A percentile compares a stretch with the other conserved stretches of the same genome.
phyloP scores from a whole-genome alignment of 2,797 vertebrate species.

The Pampus argenteus region DNA sequence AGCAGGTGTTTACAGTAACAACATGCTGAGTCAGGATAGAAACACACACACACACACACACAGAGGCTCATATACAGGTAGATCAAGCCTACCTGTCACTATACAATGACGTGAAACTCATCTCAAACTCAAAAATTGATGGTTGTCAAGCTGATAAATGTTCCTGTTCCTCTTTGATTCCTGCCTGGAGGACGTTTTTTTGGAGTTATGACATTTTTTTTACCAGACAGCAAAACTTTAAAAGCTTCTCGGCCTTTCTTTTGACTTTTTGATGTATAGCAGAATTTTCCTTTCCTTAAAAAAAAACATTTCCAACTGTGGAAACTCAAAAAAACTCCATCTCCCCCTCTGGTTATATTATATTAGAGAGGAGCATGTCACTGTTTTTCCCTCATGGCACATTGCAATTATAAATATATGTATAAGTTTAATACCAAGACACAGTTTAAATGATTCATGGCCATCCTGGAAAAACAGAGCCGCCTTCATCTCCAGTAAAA shows the following conservation, averaged over 20 bases:
- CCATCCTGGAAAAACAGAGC: conserved; percentile 26
- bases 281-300: not conserved
- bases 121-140: not conserved
- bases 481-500: not conserved
- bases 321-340: not conserved
- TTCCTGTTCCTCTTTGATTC: not conserved
- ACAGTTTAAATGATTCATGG: conserved; percentile 22
- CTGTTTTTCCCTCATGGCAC: not conserved
- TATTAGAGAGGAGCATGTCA: not conserved
- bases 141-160: not conserved
- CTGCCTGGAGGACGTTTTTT: not conserved
- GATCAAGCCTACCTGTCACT: not conserved
- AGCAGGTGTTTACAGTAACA: conserved; percentile 69
- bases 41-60: conserved; percentile 22
- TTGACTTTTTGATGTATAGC: not conserved
- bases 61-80: not conserved
- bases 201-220: not conserved
- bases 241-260: not conserved
- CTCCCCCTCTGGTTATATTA: not conserved
- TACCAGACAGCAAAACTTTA: no score
- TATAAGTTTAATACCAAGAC: not conserved
- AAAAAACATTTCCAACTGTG: not conserved
- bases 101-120: not conserved
- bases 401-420: not conserved
- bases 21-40: conserved; percentile 65